A percentile compares a stretch with the other conserved stretches of the same genome.
Conservation (phyloP, 1,140 invertebrate species). For the Lordiphosa stackelbergi region DNA sequence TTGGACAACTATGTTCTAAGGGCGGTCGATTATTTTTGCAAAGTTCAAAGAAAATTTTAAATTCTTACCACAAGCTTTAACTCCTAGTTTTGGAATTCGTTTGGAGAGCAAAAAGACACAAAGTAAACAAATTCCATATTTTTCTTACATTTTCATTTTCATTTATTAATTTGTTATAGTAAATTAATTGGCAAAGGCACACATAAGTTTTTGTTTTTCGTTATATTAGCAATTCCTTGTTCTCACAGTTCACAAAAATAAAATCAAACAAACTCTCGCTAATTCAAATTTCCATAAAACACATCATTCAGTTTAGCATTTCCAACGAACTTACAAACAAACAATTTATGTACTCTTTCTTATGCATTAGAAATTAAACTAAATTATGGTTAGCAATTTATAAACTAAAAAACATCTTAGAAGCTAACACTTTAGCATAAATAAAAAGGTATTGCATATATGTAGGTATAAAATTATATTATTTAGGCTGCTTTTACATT, state of each 20-base stretch:
- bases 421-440: conserved; percentile 47
- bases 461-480: conserved; percentile 35
- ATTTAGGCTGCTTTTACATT: conserved; percentile 28
- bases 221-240: conserved; percentile 29
- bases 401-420: conserved; percentile 73
- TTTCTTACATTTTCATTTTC: conserved; percentile 29
- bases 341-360: conserved; percentile 53
- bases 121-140: neutral
- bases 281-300: conserved; percentile 32
- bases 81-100: no score
- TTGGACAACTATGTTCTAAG: no score
- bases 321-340: conserved; percentile 59
- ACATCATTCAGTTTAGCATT: conserved; percentile 31
- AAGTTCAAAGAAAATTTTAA: no score
- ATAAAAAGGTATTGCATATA: conserved; percentile 61
- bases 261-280: conserved; percentile 23
- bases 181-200: conserved; percentile 70
- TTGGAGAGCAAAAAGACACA: no score
- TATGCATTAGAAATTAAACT: conserved; percentile 58
- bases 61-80: no score
- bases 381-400: conserved; percentile 65
- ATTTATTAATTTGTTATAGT: conserved; percentile 71
- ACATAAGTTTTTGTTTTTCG: conserved; percentile 40
- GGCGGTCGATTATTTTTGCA: no score
- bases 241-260: conserved; percentile 9